These are phyloP conservation scores for Rattus norvegicus DNA, from an alignment of 2,113 vertebrate species.

Conservation along the genomic window DNA sequence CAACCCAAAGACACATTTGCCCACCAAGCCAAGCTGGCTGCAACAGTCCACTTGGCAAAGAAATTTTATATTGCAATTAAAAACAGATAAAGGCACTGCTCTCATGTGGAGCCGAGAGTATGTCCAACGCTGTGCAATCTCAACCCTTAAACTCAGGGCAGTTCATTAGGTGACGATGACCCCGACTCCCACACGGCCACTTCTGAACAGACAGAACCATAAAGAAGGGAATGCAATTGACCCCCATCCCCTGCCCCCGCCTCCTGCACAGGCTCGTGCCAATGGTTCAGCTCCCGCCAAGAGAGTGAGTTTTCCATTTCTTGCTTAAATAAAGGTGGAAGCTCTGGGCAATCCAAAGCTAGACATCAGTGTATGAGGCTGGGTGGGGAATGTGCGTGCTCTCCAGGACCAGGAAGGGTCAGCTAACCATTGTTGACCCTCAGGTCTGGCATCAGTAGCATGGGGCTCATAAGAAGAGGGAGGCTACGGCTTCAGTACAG, in stretches of 20 bases:
- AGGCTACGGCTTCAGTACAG: not conserved
- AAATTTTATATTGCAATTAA: not conserved
- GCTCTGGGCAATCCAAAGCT: not conserved
- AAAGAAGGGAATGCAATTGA: not conserved
- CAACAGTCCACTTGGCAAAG: not conserved
- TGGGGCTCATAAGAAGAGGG: accelerated
- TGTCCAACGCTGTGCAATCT: no score
- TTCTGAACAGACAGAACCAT: not conserved
- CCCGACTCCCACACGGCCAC: not conserved
- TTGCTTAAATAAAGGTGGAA: not conserved
- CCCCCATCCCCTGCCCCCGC: no score
- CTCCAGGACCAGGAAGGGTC: not conserved
- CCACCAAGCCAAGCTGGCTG: not conserved
- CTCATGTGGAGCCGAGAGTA: not conserved
- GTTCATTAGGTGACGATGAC: not conserved
- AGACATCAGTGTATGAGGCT: not conserved
- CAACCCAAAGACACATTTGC: not conserved
- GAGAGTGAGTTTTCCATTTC: not conserved
- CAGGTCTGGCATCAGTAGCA: accelerated
- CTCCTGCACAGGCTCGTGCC: no score
- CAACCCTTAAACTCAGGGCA: not conserved
- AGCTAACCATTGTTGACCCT: accelerated
- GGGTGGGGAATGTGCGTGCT: accelerated
- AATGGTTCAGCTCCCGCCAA: not conserved
- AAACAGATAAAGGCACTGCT: not conserved